A percentile compares a stretch with the other conserved stretches of the same genome.
These are phyloP conservation scores for Linurgus olivaceus DNA, from an alignment of 2,797 vertebrate species.

Conservation along the genomic window DNA sequence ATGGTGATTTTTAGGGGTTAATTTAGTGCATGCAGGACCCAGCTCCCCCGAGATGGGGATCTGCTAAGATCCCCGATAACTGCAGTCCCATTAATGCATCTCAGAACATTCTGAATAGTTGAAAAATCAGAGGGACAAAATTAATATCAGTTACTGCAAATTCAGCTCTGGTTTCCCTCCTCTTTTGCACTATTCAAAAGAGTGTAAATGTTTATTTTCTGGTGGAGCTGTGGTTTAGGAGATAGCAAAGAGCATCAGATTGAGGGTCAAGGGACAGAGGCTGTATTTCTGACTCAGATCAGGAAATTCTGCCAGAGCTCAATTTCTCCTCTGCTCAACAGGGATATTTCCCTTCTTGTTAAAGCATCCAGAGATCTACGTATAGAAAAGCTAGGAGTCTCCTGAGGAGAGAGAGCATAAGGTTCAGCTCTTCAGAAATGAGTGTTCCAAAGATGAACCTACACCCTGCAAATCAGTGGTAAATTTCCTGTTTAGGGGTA, in stretches of 20 bases:
- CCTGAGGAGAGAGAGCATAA: neutral
- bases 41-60: neutral
- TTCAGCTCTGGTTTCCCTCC: neutral
- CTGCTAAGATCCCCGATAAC: neutral
- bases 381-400: neutral
- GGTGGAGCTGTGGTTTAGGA: neutral
- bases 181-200: neutral
- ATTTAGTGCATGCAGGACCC: neutral
- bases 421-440: neutral
- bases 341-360: neutral
- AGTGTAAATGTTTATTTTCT: neutral
- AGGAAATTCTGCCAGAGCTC: neutral
- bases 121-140: slow-evolving; percentile 10
- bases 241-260: neutral
- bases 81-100: neutral
- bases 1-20: neutral
- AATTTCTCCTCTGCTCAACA: neutral
- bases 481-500: neutral
- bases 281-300: neutral
- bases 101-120: neutral
- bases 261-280: neutral
- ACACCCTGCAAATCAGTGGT: neutral
- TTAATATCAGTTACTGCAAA: neutral
- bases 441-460: neutral
- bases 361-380: neutral